Percentiles rank a stretch among this genome's conserved stretches.
These are phyloP conservation scores for Larimichthys polyactis DNA, from an alignment of 2,113 vertebrate genomes.

Conservation along the genomic window DNA sequence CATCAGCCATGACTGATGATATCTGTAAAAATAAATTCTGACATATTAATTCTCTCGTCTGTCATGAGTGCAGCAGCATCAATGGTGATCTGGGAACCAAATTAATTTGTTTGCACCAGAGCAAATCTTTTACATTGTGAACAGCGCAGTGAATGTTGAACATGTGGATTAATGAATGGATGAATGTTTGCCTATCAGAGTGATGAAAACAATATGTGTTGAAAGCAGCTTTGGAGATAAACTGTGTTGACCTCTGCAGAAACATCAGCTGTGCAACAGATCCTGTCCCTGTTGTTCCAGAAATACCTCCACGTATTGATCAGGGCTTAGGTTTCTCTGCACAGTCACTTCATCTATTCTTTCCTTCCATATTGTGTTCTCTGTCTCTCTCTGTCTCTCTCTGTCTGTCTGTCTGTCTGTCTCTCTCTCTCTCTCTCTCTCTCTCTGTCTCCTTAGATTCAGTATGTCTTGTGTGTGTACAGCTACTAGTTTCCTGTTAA, in stretches of 20 bases:
- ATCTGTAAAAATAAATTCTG: no score
- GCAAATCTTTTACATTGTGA: no score
- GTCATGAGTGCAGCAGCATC: no score
- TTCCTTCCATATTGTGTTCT: conserved; percentile 13
- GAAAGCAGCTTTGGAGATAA: conserved; percentile 38
- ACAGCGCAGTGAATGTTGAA: not conserved
- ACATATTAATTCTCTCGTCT: no score
- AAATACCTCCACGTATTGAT: conserved; percentile 78
- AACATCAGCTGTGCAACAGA: conserved; percentile 42
- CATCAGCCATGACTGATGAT: no score
- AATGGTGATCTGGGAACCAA: no score
- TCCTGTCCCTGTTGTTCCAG: conserved; percentile 63
- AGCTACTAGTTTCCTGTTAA: not conserved
- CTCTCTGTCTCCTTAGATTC: not conserved
- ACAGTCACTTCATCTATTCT: conserved; percentile 27
- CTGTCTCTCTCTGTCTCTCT: not conserved
- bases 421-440: not conserved
- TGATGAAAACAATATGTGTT: not conserved
- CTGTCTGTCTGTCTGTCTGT: not conserved
- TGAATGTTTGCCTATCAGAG: no score
- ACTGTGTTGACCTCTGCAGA: conserved; percentile 47
- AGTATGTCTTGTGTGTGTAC: not conserved
- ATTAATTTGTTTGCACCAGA: no score
- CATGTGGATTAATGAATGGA: not conserved
- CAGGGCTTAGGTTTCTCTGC: conserved; percentile 72